phyloP scores from a whole-genome alignment of 2,113 vertebrate genomes.

The Triplophysa rosa region DNA sequence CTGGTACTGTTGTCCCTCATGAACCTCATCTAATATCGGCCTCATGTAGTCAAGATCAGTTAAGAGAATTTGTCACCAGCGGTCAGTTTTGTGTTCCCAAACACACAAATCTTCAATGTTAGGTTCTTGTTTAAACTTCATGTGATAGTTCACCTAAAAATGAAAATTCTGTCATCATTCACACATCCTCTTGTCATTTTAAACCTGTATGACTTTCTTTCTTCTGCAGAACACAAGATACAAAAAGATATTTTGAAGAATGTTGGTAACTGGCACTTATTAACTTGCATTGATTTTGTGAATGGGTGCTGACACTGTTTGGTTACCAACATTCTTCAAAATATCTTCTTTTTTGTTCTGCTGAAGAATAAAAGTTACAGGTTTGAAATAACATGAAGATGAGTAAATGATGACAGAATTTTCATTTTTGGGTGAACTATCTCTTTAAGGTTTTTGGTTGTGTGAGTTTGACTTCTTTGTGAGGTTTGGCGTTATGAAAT shows the following conservation, averaged over 20 bases:
- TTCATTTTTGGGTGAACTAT: background rate
- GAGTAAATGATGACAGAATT: no score
- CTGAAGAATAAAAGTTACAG: background rate
- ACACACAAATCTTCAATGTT: background rate
- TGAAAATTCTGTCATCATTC: no score
- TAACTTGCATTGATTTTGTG: no score
- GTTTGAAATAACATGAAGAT: background rate
- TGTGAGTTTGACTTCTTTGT: background rate
- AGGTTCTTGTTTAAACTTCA: background rate
- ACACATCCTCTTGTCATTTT: no score
- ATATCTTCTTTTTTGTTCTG: no score
- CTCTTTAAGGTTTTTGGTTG: background rate
- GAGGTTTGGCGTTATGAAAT: background rate
- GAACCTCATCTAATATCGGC: slow-evolving; percentile 33
- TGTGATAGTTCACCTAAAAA: no score
- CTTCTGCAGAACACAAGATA: no score
- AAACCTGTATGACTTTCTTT: no score
- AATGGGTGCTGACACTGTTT: no score
- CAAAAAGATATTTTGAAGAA: no score
- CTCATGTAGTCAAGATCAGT: background rate
- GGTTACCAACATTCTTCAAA: no score
- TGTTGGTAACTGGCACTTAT: no score
- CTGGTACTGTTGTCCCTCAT: slow-evolving; percentile 27
- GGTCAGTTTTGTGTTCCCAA: background rate
- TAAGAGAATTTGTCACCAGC: background rate